Percentiles rank a stretch among this genome's conserved stretches.
These are phyloP conservation scores for Drosophila siamana DNA, from an alignment of 2,888 invertebrate genomes.

Conservation along the genomic window DNA sequence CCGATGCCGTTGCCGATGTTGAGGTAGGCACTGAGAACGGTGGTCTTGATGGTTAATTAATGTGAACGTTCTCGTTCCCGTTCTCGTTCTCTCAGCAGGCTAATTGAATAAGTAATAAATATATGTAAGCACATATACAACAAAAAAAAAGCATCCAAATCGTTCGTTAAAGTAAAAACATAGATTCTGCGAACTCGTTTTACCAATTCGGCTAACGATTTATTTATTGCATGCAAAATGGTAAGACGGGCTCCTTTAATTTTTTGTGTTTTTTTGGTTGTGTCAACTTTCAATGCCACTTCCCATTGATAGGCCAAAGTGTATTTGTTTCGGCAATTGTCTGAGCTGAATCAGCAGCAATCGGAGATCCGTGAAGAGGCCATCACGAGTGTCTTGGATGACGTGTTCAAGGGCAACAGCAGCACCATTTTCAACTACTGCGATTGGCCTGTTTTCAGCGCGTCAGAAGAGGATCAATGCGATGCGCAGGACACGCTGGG, in stretches of 20 bases:
- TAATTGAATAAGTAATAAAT: constrained; percentile 55
- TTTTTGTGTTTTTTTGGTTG: not conserved
- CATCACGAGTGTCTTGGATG: constrained; percentile 40
- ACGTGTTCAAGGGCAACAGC: constrained; percentile 47
- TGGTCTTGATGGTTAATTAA: constrained; percentile 37
- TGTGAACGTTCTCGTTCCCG: constrained; percentile 58
- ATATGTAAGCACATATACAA: constrained; percentile 1
- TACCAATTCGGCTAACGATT: constrained; percentile 26
- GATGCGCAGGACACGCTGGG: constrained; percentile 32
- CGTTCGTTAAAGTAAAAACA: constrained; percentile 24
- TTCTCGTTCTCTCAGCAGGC: constrained; percentile 49
- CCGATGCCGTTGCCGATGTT: not conserved
- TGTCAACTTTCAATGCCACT: constrained; percentile 22
- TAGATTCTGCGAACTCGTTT: constrained; percentile 36
- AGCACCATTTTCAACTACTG: constrained; percentile 54
- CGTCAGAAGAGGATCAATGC: not conserved
- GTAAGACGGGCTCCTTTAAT: constrained; percentile 36
- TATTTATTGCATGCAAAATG: constrained; percentile 33
- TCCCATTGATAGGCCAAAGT: constrained; percentile 51
- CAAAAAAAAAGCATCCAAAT: constrained; percentile 27
- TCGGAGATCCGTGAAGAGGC: constrained; percentile 46
- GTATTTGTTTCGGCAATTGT: constrained; percentile 64
- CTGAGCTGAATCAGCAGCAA: constrained; percentile 39
- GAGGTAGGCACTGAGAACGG: not conserved
- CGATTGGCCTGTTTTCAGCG: not conserved